A percentile compares a stretch with the other conserved stretches of the same genome.
These are phyloP conservation scores for Pundamilia nyererei DNA, from an alignment of 2,113 vertebrate genomes.

Conservation along the genomic window DNA sequence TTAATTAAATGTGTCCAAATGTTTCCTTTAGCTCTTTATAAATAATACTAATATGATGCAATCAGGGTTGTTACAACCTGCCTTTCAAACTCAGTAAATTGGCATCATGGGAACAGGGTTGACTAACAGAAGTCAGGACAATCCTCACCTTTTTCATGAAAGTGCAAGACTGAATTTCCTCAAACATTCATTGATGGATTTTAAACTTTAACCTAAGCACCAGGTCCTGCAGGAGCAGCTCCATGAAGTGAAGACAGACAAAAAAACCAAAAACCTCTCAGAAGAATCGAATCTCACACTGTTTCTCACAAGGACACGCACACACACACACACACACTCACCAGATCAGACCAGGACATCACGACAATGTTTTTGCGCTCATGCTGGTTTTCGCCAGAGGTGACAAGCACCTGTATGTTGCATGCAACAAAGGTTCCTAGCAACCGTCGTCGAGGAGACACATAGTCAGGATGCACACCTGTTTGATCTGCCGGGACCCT, in stretches of 20 bases:
- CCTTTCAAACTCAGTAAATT: not conserved
- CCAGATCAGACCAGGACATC: constrained; percentile 16
- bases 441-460: constrained; percentile 57
- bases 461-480: constrained; percentile 65
- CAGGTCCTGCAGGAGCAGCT: not conserved
- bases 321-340: not conserved
- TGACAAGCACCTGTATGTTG: constrained; percentile 45
- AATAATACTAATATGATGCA: not conserved
- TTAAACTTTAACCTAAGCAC: not conserved
- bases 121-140: not conserved
- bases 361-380: constrained; percentile 28
- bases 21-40: not conserved
- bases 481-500: constrained; percentile 68
- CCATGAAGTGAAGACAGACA: not conserved
- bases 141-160: not conserved
- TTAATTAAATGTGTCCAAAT: not conserved
- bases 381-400: constrained; percentile 33
- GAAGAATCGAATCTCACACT: not conserved
- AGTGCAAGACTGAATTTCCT: not conserved
- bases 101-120: not conserved
- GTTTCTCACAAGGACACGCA: not conserved
- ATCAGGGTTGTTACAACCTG: not conserved
- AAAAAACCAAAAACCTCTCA: not conserved
- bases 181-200: not conserved
- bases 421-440: constrained; percentile 62